These are phyloP conservation scores for Syrrhaptes paradoxus DNA, from an alignment of 2,113 vertebrate genomes.

Conservation along the genomic window DNA sequence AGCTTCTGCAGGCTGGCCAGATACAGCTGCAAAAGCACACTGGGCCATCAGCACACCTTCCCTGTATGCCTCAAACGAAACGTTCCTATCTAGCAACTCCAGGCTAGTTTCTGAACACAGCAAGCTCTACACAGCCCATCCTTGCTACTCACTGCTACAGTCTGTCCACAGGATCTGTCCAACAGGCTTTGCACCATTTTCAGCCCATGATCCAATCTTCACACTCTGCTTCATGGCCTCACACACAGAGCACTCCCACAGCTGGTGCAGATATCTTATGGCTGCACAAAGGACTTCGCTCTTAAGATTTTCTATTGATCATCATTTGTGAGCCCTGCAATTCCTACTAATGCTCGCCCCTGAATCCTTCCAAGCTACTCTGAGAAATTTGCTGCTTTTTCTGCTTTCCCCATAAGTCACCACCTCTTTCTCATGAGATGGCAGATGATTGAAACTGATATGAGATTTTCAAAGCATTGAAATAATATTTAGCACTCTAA, in stretches of 20 bases:
- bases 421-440: constrained; percentile 17
- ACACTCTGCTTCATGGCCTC: neutral
- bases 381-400: neutral
- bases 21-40: neutral
- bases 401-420: neutral
- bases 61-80: neutral
- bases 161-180: neutral
- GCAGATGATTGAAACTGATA: constrained; percentile 34
- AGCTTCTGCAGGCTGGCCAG: neutral
- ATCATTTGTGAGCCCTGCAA: neutral
- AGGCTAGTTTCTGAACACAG: neutral
- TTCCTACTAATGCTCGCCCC: neutral
- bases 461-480: constrained; percentile 11
- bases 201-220: neutral
- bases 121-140: neutral
- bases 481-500: constrained; percentile 54
- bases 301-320: neutral
- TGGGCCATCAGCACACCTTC: neutral
- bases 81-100: neutral
- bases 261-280: neutral
- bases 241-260: neutral
- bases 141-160: neutral
- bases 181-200: neutral
- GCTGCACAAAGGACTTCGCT: neutral
- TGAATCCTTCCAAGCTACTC: neutral